phyloP scores from a whole-genome alignment of 2,113 vertebrate species.

The Zeus faber region DNA sequence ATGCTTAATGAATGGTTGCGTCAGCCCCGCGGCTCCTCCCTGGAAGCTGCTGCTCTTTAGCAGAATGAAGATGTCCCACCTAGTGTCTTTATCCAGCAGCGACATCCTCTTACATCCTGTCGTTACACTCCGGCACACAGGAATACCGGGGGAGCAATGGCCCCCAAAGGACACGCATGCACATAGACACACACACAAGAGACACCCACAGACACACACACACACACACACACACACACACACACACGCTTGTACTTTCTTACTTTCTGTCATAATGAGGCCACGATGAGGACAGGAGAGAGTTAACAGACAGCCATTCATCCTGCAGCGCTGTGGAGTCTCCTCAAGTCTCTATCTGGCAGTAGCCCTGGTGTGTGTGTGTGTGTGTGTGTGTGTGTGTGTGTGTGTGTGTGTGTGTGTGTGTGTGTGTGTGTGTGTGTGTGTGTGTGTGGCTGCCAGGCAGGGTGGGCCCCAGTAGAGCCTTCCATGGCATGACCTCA shows the following conservation, averaged over 20 bases:
- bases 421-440: conserved; percentile 18
- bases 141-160: conserved; percentile 23
- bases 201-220: neutral
- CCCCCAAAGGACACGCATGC: conserved; percentile 22
- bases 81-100: conserved; percentile 40
- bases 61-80: conserved; percentile 42
- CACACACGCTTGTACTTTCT: conserved; percentile 25
- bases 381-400: conserved; percentile 23
- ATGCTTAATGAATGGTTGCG: conserved; percentile 52
- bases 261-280: conserved; percentile 51
- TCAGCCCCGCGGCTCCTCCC: conserved; percentile 29
- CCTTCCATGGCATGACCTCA: conserved; percentile 30
- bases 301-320: conserved; percentile 60
- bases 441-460: conserved; percentile 31
- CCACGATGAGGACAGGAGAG: conserved; percentile 44
- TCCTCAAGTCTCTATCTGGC: conserved; percentile 46
- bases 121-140: conserved; percentile 22
- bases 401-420: conserved; percentile 18
- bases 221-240: neutral
- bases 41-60: conserved; percentile 12
- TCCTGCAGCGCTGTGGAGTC: conserved; percentile 36
- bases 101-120: conserved; percentile 33
- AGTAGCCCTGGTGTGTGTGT: conserved; percentile 34
- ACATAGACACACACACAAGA: conserved; percentile 37
- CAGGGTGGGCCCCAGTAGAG: conserved; percentile 43